phyloP scores from a whole-genome alignment of 2,888 invertebrate species.

The Nephrotoma appendiculata region DNA sequence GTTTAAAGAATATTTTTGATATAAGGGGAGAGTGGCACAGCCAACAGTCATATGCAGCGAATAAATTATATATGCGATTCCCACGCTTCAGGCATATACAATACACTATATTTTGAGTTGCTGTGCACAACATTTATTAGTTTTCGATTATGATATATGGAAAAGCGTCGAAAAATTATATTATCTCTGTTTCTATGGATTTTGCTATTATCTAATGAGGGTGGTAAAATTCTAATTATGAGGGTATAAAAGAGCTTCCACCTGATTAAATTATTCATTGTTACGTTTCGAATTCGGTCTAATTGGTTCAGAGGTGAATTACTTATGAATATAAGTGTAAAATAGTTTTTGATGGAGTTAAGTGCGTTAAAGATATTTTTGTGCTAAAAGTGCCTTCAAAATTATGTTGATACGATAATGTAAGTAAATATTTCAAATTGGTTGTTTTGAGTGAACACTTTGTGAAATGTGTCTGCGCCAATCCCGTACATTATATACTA shows the following conservation, averaged over 20 bases:
- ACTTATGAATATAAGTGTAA: not conserved
- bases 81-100: not conserved
- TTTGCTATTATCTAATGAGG: conserved; percentile 9
- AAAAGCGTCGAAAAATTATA: not conserved
- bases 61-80: not conserved
- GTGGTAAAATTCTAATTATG: conserved; percentile 13
- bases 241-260: conserved; percentile 15
- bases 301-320: not conserved
- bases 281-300: not conserved
- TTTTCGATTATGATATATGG: not conserved
- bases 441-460: not conserved
- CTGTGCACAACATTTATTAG: not conserved
- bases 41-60: not conserved
- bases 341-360: not conserved
- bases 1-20: not conserved
- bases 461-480: not conserved
- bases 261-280: conserved; percentile 13
- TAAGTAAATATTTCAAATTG: not conserved
- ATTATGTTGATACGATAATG: not conserved
- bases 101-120: not conserved
- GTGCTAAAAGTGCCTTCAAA: not conserved
- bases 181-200: conserved; percentile 11
- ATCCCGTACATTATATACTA: not conserved
- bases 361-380: not conserved
- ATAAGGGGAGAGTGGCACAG: not conserved